Evolutionary conservation across 1,140 invertebrate species (phyloP), one percentile per base, ranked within the genome.

Genomic region (Drosophila micromelanica): DNA sequence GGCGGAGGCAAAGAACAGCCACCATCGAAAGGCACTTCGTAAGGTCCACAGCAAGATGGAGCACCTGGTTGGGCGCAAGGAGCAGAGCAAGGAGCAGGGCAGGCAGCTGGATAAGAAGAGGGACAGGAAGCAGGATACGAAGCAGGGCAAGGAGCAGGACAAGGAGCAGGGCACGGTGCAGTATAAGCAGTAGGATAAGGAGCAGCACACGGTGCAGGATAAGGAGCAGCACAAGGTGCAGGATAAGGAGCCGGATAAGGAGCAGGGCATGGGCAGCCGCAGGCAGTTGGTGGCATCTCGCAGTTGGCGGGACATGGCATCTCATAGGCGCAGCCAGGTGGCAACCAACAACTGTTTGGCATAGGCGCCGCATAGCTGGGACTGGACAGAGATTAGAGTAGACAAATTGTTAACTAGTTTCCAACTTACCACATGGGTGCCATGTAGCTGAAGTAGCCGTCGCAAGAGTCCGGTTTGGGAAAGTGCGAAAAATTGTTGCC

Each of bases 401-500:
- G 2, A 17, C 2, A 17, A 2, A 17, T 17, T n/a, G n/a, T n/a
- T 17, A 17, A 17, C 17, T 17, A 17, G 3, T 1, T 8, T 5
- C 3, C 17, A 5, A 48, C 17, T 60, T 43, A 68, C 54, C 38
- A 46, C 12, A 11, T 13, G 0, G 27, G 32, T 5, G 42, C n/a
- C 30, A 43, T 3, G 17, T n/a, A 15, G 32, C 20, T n/a, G 35
- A 15, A 17, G 37, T 30, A 70, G 8, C 2, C 52, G 32, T 5
- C 30, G 12, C 5, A 45, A 3, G 17, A 2, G 8, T 9, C 13
- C 0, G 11, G 2, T 0, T 65, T 73, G 6, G 49, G 49, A 56
- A 72, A 76, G 5, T 64, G 62, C 17, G 72, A 48, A 5, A 70
- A 56, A 2, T 46, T 49, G 23, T 78, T 67, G 63, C 63, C 51